phyloP scores from a whole-genome alignment of 2,888 invertebrate species.

The Epsilonema sp. region DNA sequence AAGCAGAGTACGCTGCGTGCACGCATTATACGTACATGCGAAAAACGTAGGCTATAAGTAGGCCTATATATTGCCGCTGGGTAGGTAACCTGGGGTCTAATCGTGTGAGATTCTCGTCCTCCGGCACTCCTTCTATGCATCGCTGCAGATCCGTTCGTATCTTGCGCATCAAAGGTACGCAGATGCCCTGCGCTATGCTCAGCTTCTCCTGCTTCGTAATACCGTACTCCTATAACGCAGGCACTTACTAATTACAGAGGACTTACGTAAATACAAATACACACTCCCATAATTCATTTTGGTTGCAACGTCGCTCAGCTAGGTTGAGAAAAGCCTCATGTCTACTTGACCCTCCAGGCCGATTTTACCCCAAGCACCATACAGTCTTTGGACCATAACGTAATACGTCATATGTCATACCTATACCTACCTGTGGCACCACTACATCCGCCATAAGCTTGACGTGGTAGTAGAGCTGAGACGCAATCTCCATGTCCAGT shows the following conservation, averaged over 20 bases:
- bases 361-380: too few species aligned
- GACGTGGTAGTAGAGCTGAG: slow-evolving; percentile 57
- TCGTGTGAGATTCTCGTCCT: slow-evolving; percentile 80
- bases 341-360: too few species aligned
- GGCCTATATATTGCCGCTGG: too few species aligned
- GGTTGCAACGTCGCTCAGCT: too few species aligned
- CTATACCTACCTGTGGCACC: slow-evolving; percentile 88
- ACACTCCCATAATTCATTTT: too few species aligned
- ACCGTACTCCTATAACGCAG: slow-evolving; percentile 98
- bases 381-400: too few species aligned
- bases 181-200: slow-evolving; percentile 87
- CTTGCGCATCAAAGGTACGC: slow-evolving; percentile 82
- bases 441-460: slow-evolving; percentile 96
- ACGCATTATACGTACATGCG: background rate
- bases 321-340: too few species aligned
- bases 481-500: slow-evolving; percentile 28
- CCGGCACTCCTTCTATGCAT: slow-evolving; percentile 54
- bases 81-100: slow-evolving; percentile 85
- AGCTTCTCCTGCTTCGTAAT: slow-evolving; percentile 82
- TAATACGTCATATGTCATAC: too few species aligned
- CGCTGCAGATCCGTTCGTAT: slow-evolving; percentile 79
- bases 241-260: too few species aligned
- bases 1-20: background rate
- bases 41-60: background rate
- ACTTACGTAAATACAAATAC: too few species aligned